Base-by-base conservation (phyloP, 2,797 vertebrate genomes). In the Mallotus villosus region DNA sequence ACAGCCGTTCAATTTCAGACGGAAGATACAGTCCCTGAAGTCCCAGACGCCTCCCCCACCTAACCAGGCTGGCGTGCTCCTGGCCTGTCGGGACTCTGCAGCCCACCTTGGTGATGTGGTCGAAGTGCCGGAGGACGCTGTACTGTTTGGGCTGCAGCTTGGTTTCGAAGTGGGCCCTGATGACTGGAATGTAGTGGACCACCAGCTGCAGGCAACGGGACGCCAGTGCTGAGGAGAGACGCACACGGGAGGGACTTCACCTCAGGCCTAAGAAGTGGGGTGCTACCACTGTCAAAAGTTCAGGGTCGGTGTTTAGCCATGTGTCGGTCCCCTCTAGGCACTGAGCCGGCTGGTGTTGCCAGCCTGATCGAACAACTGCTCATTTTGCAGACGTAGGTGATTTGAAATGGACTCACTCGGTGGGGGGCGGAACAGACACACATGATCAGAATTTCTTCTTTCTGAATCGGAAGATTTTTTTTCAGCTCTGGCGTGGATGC, bases 171-270 rank as follows among this genome's bases (percentile, higher is more conserved):
- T 99, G 96, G 84, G 93, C 89, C 86, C 96, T 92, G 91, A 99
- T 97, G 72, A 97, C 78, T 71, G 97, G 97, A 93, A 99, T 95
- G 95, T 96, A 98, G 91, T 96, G 92, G 78, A 98, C 94, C 1
- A 99, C 97, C 77, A 99, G 93, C 93, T 99, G 97, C 46, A 99
- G 92, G 88, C 97, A 99, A 76, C 97, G 95, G 2, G 97, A 99
- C 0, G 94, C 96, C 41, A 99, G 91, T 5, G 97, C 97, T 99
- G 61, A 73, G 11, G 60, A 82, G 72, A 74, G 63, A 83, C 29
- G 79, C 68, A 67, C 7, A 72, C 37, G 2, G 25, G 19, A 12
- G 14, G 11, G 41, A 46, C 9, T 14, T 8, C 2, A 46, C 0
- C 11, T 46, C 0, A 46, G 9, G 41, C 8, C 8, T 6, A 34